phyloP scores from a whole-genome alignment of 2,888 invertebrate species.

The Troglohyphantes excavatus region DNA sequence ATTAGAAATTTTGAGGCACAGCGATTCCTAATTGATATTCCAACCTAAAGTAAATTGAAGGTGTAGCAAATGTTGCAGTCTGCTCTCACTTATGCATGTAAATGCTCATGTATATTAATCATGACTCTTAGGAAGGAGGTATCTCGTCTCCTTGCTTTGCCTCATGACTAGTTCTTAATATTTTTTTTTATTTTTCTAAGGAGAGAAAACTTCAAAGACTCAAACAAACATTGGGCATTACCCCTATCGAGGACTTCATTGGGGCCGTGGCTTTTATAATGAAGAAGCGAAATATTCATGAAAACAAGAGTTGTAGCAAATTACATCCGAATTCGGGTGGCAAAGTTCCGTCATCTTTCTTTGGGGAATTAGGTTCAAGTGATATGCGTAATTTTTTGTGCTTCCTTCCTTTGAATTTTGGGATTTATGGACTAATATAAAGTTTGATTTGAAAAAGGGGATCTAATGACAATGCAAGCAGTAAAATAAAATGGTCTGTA shows the following conservation, averaged over 20 bases:
- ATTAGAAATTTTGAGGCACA: slow-evolving; percentile 71
- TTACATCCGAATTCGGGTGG: slow-evolving; percentile 1
- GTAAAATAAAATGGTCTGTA: not conserved
- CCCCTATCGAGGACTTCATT: slow-evolving; percentile 56
- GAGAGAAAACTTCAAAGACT: slow-evolving; percentile 73
- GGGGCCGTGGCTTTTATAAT: slow-evolving; percentile 38
- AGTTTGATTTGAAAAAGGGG: not conserved
- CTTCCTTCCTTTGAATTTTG: not conserved
- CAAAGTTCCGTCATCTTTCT: not conserved
- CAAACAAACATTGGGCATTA: slow-evolving; percentile 59
- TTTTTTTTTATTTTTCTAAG: slow-evolving; percentile 63
- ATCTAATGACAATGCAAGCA: not conserved
- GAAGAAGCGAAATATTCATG: slow-evolving; percentile 63
- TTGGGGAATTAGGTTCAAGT: not conserved
- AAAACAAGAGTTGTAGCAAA: slow-evolving; percentile 34
- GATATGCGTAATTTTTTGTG: not conserved
- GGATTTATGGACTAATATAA: not conserved
- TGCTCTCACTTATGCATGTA: slow-evolving; percentile 72
- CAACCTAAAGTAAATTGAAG: slow-evolving; percentile 72
- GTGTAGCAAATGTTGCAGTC: slow-evolving; percentile 66
- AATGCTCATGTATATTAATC: slow-evolving; percentile 78
- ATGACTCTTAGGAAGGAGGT: slow-evolving; percentile 68
- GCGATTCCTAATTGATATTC: slow-evolving; percentile 71
- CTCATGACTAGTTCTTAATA: slow-evolving; percentile 65
- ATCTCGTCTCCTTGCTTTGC: slow-evolving; percentile 66